Evolutionary conservation across 2,113 vertebrate genomes (phyloP).

Genomic region (Takifugu bimaculatus): DNA sequence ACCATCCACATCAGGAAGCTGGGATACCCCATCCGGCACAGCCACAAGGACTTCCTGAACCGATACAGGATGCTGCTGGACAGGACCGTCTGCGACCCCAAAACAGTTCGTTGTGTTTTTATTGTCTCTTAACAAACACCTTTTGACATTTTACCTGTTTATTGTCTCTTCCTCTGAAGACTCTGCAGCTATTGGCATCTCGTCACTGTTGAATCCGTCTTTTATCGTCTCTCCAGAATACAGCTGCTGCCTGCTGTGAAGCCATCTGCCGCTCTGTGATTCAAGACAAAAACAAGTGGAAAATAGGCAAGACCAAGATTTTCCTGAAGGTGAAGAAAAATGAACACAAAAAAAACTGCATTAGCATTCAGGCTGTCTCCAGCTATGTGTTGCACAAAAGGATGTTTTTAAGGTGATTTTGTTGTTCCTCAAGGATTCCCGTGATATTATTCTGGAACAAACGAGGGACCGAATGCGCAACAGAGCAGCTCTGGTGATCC

Average conservation of each 20-base stretch:
- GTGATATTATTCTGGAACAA: slow-evolving; percentile 81
- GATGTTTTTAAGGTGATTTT: background rate
- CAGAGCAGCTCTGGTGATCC: slow-evolving; percentile 80
- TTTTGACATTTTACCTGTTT: background rate
- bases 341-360: background rate
- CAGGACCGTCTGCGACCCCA: slow-evolving; percentile 61
- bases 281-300: slow-evolving; percentile 79
- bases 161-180: background rate
- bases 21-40: slow-evolving; percentile 87
- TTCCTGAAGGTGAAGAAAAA: slow-evolving; percentile 84
- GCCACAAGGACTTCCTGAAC: slow-evolving; percentile 79
- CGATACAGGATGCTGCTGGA: slow-evolving; percentile 80
- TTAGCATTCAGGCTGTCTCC: too few species aligned
- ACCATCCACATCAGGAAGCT: slow-evolving; percentile 86
- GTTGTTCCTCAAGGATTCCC: slow-evolving; percentile 75
- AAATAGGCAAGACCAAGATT: slow-evolving; percentile 86
- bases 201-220: slow-evolving; percentile 2
- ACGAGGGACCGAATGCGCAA: slow-evolving; percentile 75
- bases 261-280: slow-evolving; percentile 77
- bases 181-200: background rate
- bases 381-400: too few species aligned
- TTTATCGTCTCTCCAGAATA: slow-evolving; percentile 60
- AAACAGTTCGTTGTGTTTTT: slow-evolving; percentile 41
- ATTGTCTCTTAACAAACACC: background rate
- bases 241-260: slow-evolving; percentile 69